Evolutionary conservation across 2,113 vertebrate genomes (phyloP).

Genomic region (Falco punctatus): DNA sequence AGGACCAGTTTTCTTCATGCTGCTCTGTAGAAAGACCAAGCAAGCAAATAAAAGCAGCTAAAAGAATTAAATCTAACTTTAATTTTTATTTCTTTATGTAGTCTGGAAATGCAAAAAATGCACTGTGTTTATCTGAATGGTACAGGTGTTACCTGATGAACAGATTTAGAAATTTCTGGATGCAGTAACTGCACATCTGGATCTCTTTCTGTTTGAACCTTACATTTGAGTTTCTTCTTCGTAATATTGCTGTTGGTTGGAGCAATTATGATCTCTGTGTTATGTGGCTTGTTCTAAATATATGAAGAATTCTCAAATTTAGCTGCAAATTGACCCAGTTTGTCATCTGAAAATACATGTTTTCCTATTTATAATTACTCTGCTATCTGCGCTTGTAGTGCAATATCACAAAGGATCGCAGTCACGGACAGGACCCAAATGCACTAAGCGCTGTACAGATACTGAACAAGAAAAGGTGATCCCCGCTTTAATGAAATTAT

Average conservation of each 20-base stretch:
- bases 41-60: background rate
- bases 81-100: background rate
- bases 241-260: background rate
- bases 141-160: background rate
- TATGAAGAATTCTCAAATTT: background rate
- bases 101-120: background rate
- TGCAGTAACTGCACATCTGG: background rate
- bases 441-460: background rate
- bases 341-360: background rate
- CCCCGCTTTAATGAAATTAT: background rate
- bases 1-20: background rate
- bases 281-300: background rate
- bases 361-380: background rate
- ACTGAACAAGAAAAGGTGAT: background rate
- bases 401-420: background rate
- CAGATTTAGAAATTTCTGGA: background rate
- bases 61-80: background rate
- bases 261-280: background rate
- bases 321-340: background rate
- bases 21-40: background rate
- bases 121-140: fast-evolving
- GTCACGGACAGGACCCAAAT: background rate
- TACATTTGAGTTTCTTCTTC: background rate
- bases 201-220: background rate
- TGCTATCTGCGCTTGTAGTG: background rate